Conservation (phyloP, 1,140 invertebrate species). For the Hylaeus anthracinus region DNA sequence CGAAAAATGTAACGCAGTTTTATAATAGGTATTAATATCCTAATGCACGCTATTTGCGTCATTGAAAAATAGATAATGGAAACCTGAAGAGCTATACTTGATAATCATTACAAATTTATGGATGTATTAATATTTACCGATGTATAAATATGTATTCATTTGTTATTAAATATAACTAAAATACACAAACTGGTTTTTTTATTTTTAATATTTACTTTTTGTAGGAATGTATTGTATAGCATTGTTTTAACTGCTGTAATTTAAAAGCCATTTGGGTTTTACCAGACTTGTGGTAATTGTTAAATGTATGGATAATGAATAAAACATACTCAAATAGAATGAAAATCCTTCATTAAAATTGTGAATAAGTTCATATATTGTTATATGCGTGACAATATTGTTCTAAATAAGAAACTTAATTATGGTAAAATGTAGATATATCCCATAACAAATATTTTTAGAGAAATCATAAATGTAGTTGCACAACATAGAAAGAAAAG, state of each 20-base stretch:
- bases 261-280: neutral
- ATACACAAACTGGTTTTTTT: constrained; percentile 5
- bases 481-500: neutral
- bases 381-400: neutral
- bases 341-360: neutral
- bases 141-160: constrained; percentile 16
- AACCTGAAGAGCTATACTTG: neutral
- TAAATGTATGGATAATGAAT: neutral
- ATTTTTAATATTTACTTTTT: neutral
- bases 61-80: neutral
- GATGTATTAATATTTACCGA: constrained; percentile 21
- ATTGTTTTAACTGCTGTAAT: neutral
- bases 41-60: neutral
- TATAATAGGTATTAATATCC: neutral
- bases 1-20: neutral
- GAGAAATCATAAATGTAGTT: neutral
- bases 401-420: too few species aligned
- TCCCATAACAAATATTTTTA: neutral
- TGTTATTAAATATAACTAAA: constrained; percentile 19
- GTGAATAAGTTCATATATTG: neutral
- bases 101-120: neutral
- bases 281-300: neutral
- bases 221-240: neutral
- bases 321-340: too few species aligned
- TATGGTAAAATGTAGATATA: too few species aligned